Percentiles rank a stretch among this genome's conserved stretches.
phyloP scores from a whole-genome alignment of 1,140 invertebrate genomes.

The Homarus americanus region DNA sequence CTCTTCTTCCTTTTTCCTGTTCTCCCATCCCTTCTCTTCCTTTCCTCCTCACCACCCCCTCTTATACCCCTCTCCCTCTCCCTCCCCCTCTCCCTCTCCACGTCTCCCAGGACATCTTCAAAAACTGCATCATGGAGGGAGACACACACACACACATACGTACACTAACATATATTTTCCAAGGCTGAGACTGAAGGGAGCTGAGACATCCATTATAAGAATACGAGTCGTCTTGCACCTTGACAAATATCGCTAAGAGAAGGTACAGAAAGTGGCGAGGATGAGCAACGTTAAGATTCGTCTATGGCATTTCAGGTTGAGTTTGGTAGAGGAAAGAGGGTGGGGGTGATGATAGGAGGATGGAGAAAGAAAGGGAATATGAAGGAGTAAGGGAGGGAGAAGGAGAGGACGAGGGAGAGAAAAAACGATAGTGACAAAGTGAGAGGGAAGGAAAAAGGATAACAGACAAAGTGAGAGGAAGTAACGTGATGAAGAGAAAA shows the following conservation, averaged over 20 bases:
- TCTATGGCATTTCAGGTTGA: not conserved
- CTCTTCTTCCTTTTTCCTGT: not conserved
- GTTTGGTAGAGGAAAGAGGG: not conserved
- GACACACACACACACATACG: slow-evolving; percentile 5
- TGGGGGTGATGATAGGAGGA: not conserved
- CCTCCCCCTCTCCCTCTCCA: not conserved
- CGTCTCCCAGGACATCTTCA: not conserved
- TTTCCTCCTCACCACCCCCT: not conserved
- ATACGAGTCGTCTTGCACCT: not conserved
- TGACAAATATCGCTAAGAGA: not conserved
- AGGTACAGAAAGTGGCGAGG: not conserved
- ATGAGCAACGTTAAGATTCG: not conserved
- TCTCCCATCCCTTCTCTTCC: not conserved
- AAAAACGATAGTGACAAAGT: too few species aligned
- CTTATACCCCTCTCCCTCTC: not conserved
- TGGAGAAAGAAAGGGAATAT: not conserved
- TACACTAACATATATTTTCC: slow-evolving; percentile 28
- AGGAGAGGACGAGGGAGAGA: too few species aligned
- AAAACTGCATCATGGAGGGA: not conserved
- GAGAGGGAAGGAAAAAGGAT: too few species aligned
- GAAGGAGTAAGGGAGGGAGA: too few species aligned
- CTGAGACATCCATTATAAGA: slow-evolving; percentile 8
- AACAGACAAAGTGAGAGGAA: too few species aligned
- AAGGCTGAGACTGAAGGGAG: not conserved
- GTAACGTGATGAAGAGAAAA: too few species aligned